Conservation (phyloP, 1,140 invertebrate species). For the Ceratitis capitata region DNA sequence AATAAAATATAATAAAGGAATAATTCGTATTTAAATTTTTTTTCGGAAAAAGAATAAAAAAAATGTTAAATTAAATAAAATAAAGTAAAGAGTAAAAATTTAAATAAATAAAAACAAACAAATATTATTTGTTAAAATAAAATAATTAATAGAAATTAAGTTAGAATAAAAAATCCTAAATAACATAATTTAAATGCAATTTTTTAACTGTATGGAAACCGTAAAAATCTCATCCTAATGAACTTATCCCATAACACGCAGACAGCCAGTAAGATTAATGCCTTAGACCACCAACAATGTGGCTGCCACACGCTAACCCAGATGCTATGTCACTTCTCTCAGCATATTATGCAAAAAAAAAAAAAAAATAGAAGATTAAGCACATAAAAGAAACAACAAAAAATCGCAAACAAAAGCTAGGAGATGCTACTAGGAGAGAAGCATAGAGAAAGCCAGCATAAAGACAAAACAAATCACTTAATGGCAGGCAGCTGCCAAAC, state of each 20-base stretch:
- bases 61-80: no score
- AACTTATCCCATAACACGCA: not conserved
- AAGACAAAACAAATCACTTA: not conserved
- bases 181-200: not conserved
- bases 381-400: not conserved
- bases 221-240: not conserved
- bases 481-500: slow-evolving; percentile 3
- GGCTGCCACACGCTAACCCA: not conserved
- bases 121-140: not conserved
- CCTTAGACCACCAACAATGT: not conserved
- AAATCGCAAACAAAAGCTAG: not conserved
- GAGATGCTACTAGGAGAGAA: not conserved
- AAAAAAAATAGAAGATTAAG: not conserved
- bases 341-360: not conserved
- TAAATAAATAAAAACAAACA: not conserved
- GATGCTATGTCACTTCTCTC: not conserved
- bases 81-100: not conserved
- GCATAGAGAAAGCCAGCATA: not conserved
- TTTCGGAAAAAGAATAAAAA: no score
- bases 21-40: no score
- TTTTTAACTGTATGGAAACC: not conserved
- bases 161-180: not conserved
- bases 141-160: not conserved
- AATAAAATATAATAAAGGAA: no score
- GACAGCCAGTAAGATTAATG: not conserved